These are phyloP conservation scores for Caerostris darwini DNA, from an alignment of 1,140 invertebrate genomes.

Conservation along the genomic window DNA sequence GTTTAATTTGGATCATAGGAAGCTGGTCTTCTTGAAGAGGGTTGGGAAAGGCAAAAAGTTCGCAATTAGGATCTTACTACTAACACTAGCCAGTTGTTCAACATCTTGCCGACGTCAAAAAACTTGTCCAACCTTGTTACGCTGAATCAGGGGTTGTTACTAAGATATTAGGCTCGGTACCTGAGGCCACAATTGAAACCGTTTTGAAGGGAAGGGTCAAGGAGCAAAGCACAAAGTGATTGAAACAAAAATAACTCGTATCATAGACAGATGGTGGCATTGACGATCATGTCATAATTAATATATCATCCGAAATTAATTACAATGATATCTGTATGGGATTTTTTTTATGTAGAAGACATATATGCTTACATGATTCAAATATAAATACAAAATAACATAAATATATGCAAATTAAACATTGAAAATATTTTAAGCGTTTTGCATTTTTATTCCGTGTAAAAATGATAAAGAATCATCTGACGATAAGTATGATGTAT, in stretches of 20 bases:
- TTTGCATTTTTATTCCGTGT: too few relatives aligned
- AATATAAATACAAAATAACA: too few relatives aligned
- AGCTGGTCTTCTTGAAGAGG: constrained; percentile 5
- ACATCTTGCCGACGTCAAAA: constrained; percentile 33
- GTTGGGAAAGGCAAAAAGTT: constrained; percentile 13
- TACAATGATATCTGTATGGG: neutral
- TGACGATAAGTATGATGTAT: too few relatives aligned
- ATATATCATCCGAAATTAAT: neutral
- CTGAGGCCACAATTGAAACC: neutral
- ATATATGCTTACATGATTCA: too few relatives aligned
- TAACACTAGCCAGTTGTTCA: constrained; percentile 1
- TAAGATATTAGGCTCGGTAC: constrained; percentile 10
- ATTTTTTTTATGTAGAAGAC: too few relatives aligned
- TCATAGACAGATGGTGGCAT: neutral
- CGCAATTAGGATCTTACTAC: constrained; percentile 11
- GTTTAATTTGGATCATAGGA: constrained; percentile 49
- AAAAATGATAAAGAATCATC: too few relatives aligned
- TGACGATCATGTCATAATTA: neutral
- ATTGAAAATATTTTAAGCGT: too few relatives aligned
- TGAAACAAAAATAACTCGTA: neutral
- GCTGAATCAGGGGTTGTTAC: constrained; percentile 47
- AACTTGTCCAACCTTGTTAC: constrained; percentile 5
- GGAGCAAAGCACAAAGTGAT: neutral
- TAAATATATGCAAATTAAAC: too few relatives aligned
- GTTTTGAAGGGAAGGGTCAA: constrained; percentile 31